Base-by-base conservation (phyloP, 2,797 vertebrate species). In the Monodelphis domestica region DNA sequence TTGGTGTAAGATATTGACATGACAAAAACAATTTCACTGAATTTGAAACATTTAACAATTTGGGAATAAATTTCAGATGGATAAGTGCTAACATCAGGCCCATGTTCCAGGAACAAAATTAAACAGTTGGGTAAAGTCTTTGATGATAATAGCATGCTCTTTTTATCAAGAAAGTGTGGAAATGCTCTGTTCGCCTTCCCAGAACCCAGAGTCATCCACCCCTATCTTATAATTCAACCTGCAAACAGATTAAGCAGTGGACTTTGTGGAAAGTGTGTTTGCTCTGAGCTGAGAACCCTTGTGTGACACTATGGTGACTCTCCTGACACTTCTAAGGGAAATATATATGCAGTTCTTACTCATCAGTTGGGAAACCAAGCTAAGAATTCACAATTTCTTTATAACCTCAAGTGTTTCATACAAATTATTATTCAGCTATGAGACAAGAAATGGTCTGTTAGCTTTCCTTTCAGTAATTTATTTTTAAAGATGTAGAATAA, bases 191-290 rank as follows among this genome's bases (percentile, higher is more conserved):
- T 97, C 97, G 91, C 97, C 98, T 98, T 98, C 97, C 98, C 98
- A 98, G 98, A 97, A 98, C 97, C 98, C 98, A 30, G 97, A 98
- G 98, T 98, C 97, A 98, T 98, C 98, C 97, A 98, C 96, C 97
- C 38, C 98, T 97, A 96, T 98, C 98, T 98, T 98, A 98, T 99
- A 99, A 99, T 99, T 99, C 99, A 99, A 98, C 98, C 98, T 98
- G 98, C 98, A 99, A 99, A 99, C 98, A 99, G 98, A 99, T 98
- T 98, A 99, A 98, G 98, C 98, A 98, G 98, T 98, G 98, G 98
- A 98, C 98, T 98, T 98, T 98, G 98, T 98, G 98, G 98, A 98
- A 98, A 98, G 98, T 97, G 95, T 99, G 98, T 99, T 99, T 99
- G 98, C 98, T 99, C 98, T 99, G 97, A 91, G 95, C 97, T 98